Conservation (phyloP, 1,140 invertebrate species). For the Reticulitermes speratus region DNA sequence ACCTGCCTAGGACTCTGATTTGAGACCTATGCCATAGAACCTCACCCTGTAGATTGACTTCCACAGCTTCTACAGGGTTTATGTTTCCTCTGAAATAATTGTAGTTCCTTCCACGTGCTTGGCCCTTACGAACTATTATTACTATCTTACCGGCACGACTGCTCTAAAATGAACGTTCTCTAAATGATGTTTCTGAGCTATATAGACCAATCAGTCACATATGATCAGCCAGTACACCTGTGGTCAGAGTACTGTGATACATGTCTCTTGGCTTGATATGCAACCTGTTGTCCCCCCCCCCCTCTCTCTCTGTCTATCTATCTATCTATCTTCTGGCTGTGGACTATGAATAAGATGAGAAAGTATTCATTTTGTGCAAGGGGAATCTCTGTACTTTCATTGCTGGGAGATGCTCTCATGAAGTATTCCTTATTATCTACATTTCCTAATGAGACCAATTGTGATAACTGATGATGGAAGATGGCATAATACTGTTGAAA, state of each 20-base stretch:
- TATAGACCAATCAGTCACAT: too few species aligned
- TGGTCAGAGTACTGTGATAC: too few species aligned
- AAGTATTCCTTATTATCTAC: slow-evolving; percentile 19
- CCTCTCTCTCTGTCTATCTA: too few species aligned
- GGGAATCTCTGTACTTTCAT: neutral
- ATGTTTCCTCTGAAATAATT: neutral
- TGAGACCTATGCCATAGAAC: neutral
- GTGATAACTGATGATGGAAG: neutral
- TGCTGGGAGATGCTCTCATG: neutral
- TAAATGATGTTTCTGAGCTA: neutral
- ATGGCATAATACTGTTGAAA: neutral
- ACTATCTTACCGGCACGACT: neutral
- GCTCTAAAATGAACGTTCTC: neutral
- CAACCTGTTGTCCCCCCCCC: neutral
- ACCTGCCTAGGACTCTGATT: neutral
- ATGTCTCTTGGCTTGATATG: neutral
- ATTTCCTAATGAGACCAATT: slow-evolving; percentile 12
- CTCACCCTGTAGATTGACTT: neutral
- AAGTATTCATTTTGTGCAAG: neutral
- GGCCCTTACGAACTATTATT: neutral
- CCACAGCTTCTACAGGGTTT: neutral
- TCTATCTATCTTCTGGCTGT: neutral
- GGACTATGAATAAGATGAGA: neutral
- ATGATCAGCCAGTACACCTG: neutral
- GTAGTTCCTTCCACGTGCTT: neutral